Evolutionary conservation across 92 coral and sea anemone species (phyloP), one percentile per base, ranked within the genome.

Genomic region (Porites lobata): DNA sequence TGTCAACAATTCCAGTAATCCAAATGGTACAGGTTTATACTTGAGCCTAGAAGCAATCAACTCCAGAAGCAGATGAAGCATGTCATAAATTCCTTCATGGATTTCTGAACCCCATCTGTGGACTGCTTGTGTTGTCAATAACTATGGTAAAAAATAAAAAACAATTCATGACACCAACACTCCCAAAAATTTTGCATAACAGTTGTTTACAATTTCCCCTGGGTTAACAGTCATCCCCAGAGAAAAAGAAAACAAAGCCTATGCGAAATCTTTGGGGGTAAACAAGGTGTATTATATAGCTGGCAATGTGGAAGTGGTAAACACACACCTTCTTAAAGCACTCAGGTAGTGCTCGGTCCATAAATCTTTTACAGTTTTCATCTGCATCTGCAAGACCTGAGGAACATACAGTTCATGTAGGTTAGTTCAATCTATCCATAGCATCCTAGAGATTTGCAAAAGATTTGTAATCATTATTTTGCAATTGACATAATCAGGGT

Each of bases 281-380:
- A 38, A 38, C 47, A 38, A 38, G 47, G 47, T 38, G 47, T 38
- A 38, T 38, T 38, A 38, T 38, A 38, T 38, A 38, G 32, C 32
- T 29, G 6, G 47, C 47, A 38, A 38, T 0, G 47, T 38, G 47
- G 47, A 4, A 38, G 47, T 38, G 47, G 47, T 0, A 38, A 8
- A 15, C 7, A 57, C 86, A 70, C n/a, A 91, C 98, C 94, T 95
- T 95, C 52, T 91, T 95, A 76, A 95, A 95, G 65, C 98, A 93
- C 61, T 95, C 98, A 68, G 98, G 98, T 17, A 95, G 86, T 19
- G 98, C 96, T 76, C 98, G 88, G 64, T 95, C 98, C 84, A 91
- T 91, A 54, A 95, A 95, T 43, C 98, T 89, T 79, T 87, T 95
- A 75, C 98, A 95, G 87, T 93, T 95, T 85, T 95, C 98, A 80